Base-by-base conservation (phyloP, 2,888 invertebrate genomes). In the Pollenia angustigena region DNA sequence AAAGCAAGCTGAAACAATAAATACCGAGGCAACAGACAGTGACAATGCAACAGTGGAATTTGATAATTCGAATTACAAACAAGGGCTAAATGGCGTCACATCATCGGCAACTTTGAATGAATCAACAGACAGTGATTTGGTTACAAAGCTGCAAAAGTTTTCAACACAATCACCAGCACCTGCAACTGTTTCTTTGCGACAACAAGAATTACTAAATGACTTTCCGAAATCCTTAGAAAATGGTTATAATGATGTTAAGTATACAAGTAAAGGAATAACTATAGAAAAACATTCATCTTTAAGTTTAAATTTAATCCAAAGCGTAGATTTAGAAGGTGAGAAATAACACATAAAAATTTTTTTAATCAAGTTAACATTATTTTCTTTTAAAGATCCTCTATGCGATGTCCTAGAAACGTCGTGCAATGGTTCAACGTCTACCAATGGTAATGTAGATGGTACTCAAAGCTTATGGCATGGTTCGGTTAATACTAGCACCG, bases 401-500 rank as follows among this genome's bases (percentile, higher is more conserved):
- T 16, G 58, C 2, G 72, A 76, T 50, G 23, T n/a, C 6, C 32
- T 79, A 48, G 71, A 78, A 66, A 58, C 60, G 16, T 64, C 85
- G 0, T 81, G 68, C 60, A 81, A 87, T 72, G 69, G 81, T 74
- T 71, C 81, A 14, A 66, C 40, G 10, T 78, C 75, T 1, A 50
- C 40, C 23, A 78, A 50, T 66, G 69, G 14, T 10, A 81, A 68
- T 9, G 12, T 42, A 23, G 85, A 88, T 58, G 54, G 23, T 14
- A 72, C 88, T 50, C 89, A 90, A 74, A 90, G 88, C 76, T 83
- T 89, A 54, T 91, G 91, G 91, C 90, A 91, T 89, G 92, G 91
- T 46, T 91, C 91, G 18, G 89, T 93, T 64, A 94, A 94, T 89
- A 94, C 94, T 50, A 94, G 94, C 90, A 94, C 94, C 58, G 94